These are phyloP conservation scores for Caradrina kadenii DNA, from an alignment of 2,888 invertebrate species.

Conservation along the genomic window DNA sequence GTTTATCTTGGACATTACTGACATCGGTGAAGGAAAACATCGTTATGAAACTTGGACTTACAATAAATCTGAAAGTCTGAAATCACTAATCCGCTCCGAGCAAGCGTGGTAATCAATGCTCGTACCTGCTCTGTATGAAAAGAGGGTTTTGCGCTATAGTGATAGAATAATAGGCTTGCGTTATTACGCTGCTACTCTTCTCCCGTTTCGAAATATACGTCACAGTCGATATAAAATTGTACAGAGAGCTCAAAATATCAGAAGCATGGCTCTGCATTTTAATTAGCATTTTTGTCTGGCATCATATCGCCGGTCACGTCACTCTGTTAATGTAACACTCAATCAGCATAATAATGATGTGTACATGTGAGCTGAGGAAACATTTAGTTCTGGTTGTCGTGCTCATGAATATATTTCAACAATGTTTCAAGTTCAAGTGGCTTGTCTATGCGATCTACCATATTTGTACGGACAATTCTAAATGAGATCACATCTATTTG, in stretches of 20 bases:
- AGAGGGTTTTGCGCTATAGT: too few species aligned
- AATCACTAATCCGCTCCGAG: too few species aligned
- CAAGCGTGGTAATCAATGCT: too few species aligned
- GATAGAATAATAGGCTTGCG: too few species aligned
- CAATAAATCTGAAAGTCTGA: too few species aligned
- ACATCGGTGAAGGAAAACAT: too few species aligned
- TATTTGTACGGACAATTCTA: constrained; percentile 60
- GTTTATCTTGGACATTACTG: too few species aligned
- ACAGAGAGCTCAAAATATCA: constrained; percentile 37
- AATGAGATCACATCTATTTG: constrained; percentile 66
- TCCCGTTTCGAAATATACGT: constrained; percentile 50
- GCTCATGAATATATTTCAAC: constrained; percentile 59
- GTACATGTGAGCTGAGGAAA: constrained; percentile 54
- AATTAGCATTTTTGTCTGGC: constrained; percentile 60
- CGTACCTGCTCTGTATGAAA: too few species aligned
- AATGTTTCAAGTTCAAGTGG: constrained; percentile 58
- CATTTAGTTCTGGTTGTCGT: constrained; percentile 60
- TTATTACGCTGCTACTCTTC: constrained; percentile 10
- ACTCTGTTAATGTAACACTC: constrained; percentile 58
- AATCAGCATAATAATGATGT: constrained; percentile 64
- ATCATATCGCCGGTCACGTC: constrained; percentile 57
- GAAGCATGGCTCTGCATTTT: constrained; percentile 61
- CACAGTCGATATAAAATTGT: constrained; percentile 38
- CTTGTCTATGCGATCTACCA: constrained; percentile 45
- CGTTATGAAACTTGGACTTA: too few species aligned